These are phyloP conservation scores for Carduelis carduelis DNA, from an alignment of 2,797 vertebrate genomes.

Conservation along the genomic window DNA sequence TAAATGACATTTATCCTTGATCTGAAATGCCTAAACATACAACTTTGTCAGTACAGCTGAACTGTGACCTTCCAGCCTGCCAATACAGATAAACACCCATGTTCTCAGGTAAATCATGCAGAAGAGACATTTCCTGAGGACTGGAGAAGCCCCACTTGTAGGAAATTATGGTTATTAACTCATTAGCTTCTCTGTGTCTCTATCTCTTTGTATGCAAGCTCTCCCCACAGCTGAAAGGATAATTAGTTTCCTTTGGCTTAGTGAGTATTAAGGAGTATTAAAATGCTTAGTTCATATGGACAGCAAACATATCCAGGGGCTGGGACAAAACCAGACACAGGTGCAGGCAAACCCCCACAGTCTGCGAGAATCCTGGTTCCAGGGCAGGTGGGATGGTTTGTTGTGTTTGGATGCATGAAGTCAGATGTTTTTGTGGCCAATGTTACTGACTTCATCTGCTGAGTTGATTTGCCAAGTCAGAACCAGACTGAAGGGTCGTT, in stretches of 20 bases:
- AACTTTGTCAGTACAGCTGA: neutral
- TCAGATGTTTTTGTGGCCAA: neutral
- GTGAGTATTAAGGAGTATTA: neutral
- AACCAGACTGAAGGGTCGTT: neutral
- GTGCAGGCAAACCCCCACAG: neutral
- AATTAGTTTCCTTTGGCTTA: slow-evolving; percentile 19
- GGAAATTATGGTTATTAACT: slow-evolving; percentile 24
- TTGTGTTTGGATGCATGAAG: neutral
- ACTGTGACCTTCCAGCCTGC: slow-evolving; percentile 30
- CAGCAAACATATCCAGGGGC: neutral
- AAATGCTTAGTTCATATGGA: neutral
- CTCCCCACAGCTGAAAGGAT: neutral
- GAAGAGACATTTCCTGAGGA: slow-evolving; percentile 33
- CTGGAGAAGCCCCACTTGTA: neutral
- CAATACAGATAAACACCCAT: slow-evolving; percentile 1
- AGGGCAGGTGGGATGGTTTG: neutral
- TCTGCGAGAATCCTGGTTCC: neutral
- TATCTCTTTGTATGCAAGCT: neutral
- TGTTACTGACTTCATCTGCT: neutral
- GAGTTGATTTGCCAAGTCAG: neutral
- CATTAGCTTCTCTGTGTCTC: neutral
- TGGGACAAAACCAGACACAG: neutral
- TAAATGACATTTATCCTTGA: slow-evolving; percentile 23
- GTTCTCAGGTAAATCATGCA: slow-evolving; percentile 28
- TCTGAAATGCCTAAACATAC: neutral